Evolutionary conservation across 1,140 invertebrate genomes (phyloP).

Genomic region (Papilio helenus): DNA sequence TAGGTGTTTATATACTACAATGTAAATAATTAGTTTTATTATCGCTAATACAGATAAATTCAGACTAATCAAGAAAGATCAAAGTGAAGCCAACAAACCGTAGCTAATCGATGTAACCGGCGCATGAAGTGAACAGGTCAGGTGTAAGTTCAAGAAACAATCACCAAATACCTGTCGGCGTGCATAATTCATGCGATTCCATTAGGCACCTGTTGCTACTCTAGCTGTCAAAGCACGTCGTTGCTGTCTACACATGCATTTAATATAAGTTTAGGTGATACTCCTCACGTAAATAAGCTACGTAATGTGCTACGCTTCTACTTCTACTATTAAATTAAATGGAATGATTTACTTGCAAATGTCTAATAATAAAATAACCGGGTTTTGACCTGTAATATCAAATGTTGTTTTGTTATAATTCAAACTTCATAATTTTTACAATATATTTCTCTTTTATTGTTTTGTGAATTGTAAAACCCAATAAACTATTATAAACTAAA

Average conservation of each 20-base stretch:
- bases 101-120: neutral
- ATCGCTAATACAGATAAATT: neutral
- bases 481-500: neutral
- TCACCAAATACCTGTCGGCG: constrained; percentile 49
- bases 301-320: no score
- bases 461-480: neutral
- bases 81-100: neutral
- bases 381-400: no score
- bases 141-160: constrained; percentile 65
- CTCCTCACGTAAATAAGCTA: neutral
- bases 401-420: neutral
- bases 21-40: no score
- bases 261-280: neutral
- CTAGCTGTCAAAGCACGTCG: constrained; percentile 1
- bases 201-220: constrained; percentile 20
- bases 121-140: constrained; percentile 39
- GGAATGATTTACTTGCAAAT: neutral
- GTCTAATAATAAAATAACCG: no score
- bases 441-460: neutral
- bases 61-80: neutral
- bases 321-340: neutral
- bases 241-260: neutral
- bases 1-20: no score
- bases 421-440: neutral
- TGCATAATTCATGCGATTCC: constrained; percentile 10